phyloP scores from a whole-genome alignment of 2,888 invertebrate genomes.

The Tetrapedia diversipes region DNA sequence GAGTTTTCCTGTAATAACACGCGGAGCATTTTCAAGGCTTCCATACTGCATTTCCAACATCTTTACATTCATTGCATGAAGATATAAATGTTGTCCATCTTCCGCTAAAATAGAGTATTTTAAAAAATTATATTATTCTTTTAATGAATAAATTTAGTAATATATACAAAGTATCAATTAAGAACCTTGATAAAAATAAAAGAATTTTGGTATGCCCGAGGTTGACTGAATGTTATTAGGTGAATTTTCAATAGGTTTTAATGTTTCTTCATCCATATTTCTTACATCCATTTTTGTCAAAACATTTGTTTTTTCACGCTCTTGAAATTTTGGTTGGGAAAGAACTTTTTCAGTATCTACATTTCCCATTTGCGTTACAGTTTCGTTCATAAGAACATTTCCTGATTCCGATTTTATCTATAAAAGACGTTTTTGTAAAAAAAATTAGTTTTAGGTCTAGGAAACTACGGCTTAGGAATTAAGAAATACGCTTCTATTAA shows the following conservation, averaged over 20 bases:
- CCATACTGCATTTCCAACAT: conserved; percentile 95
- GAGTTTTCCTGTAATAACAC: conserved; percentile 89
- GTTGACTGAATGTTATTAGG: conserved; percentile 34
- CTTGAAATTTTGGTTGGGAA: conserved; percentile 11
- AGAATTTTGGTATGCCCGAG: conserved; percentile 84
- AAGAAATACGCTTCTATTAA: neutral
- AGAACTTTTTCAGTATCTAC: conserved; percentile 16
- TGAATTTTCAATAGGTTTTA: conserved; percentile 21
- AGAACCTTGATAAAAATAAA: conserved; percentile 93
- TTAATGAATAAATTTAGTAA: neutral
- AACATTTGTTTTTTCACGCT: conserved; percentile 18
- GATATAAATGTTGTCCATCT: conserved; percentile 96
- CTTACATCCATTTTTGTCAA: conserved; percentile 16
- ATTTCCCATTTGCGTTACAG: neutral
- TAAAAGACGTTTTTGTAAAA: no score
- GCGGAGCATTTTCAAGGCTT: conserved; percentile 90
- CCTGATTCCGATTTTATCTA: conserved; percentile 22
- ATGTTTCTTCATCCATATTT: conserved; percentile 28
- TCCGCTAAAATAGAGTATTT: conserved; percentile 85
- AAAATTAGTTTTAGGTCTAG: no score
- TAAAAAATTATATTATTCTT: neutral
- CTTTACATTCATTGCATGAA: conserved; percentile 95
- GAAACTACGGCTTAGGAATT: neutral
- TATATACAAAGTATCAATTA: neutral
- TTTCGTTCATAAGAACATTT: conserved; percentile 17